These are phyloP conservation scores for Balaenoptera acutorostrata DNA, from an alignment of 2,113 vertebrate species.

Conservation along the genomic window DNA sequence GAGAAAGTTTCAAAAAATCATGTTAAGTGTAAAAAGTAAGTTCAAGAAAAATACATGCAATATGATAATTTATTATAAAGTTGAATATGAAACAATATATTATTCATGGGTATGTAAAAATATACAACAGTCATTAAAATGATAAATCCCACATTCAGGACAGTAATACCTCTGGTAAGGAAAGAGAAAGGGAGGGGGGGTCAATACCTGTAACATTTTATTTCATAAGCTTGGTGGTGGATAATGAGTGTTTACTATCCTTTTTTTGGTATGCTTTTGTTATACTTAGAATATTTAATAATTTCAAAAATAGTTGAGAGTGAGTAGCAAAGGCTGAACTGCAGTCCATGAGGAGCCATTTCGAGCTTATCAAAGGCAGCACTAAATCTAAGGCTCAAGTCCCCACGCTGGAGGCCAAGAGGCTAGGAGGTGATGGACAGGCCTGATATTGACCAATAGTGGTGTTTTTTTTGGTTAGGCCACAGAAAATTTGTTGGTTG, in stretches of 20 bases:
- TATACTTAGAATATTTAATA: neutral
- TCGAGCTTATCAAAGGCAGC: neutral
- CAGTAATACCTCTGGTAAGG: neutral
- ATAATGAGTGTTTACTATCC: neutral
- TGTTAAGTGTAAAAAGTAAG: neutral
- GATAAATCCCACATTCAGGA: neutral
- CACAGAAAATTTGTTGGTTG: neutral
- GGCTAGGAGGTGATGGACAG: neutral
- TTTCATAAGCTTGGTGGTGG: neutral
- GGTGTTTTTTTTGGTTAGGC: neutral
- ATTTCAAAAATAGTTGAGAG: neutral
- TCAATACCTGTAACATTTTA: neutral
- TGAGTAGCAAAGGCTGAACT: neutral
- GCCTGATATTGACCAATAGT: neutral
- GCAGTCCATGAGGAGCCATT: neutral
- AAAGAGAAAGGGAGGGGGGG: neutral
- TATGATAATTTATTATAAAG: neutral
- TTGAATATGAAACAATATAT: neutral
- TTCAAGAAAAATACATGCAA: neutral
- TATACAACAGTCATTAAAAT: neutral
- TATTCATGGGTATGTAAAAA: neutral
- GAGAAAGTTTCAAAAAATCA: neutral
- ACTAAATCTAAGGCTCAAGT: neutral
- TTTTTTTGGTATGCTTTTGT: neutral
- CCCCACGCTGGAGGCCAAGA: neutral